Percentiles rank a stretch among this genome's conserved stretches.
Evolutionary conservation across 1,140 invertebrate genomes (phyloP).

Genomic region (Papilio polytes): DNA sequence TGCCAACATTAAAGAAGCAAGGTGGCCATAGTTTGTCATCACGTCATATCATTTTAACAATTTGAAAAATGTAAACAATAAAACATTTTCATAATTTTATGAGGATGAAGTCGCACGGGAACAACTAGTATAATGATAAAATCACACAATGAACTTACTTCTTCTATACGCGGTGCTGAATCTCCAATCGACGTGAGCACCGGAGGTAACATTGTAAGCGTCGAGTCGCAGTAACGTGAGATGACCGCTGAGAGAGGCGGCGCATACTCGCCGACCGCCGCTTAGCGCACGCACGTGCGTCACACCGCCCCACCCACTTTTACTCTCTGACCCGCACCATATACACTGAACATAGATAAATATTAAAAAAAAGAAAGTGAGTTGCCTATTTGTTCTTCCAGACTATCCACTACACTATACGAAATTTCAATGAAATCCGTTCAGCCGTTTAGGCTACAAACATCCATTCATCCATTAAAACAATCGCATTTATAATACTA

Average conservation of each 20-base stretch:
- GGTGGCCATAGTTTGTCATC: too few relatives aligned
- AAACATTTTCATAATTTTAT: too few relatives aligned
- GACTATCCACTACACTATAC: too few relatives aligned
- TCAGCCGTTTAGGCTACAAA: too few relatives aligned
- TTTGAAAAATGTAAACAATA: too few relatives aligned
- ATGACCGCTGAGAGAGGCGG: conserved; percentile 91
- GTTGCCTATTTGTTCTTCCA: too few relatives aligned
- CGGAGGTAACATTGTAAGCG: conserved; percentile 86
- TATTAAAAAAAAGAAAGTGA: conserved; percentile 6
- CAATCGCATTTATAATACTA: too few relatives aligned
- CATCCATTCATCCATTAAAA: too few relatives aligned
- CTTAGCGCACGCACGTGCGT: conserved; percentile 88
- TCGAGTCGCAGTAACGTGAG: conserved; percentile 93
- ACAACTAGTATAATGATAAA: neutral
- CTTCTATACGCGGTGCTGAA: conserved; percentile 89
- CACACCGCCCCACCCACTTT: conserved; percentile 87
- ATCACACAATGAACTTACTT: conserved; percentile 80
- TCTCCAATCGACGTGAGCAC: conserved; percentile 89
- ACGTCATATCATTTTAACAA: too few relatives aligned
- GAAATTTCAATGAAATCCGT: too few relatives aligned
- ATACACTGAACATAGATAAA: conserved; percentile 85
- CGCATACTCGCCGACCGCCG: conserved; percentile 87
- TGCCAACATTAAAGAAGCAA: too few relatives aligned
- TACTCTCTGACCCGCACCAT: conserved; percentile 85
- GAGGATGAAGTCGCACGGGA: too few relatives aligned